These are phyloP conservation scores for Chrysaora quinquecirrha DNA, from an alignment of 30 jellyfish, hydroid and myxozoan species.

Conservation along the genomic window DNA sequence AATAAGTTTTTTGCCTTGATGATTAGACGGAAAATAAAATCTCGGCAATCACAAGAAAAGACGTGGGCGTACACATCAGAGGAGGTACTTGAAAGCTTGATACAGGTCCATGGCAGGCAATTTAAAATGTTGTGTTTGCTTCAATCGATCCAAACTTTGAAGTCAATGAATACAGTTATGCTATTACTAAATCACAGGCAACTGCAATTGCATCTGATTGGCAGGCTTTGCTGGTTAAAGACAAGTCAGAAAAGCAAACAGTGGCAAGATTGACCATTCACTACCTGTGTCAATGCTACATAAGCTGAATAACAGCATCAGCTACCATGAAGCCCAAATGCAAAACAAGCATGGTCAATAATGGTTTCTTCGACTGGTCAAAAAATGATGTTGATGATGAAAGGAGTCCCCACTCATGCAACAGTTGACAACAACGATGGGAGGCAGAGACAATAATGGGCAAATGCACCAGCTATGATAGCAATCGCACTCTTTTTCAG, in stretches of 20 bases:
- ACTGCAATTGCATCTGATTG: not conserved
- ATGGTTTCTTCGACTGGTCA: not conserved
- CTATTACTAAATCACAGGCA: not conserved
- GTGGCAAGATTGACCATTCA: not conserved
- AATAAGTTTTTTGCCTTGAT: not conserved
- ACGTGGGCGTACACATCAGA: not conserved
- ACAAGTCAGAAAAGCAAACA: not conserved
- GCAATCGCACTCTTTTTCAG: not conserved
- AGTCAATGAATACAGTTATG: not conserved
- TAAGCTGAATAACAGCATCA: not conserved
- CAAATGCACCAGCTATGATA: not conserved
- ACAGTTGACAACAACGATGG: not conserved
- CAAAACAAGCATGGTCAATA: not conserved
- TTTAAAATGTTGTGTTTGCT: not conserved
- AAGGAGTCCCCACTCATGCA: not conserved
- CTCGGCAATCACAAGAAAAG: not conserved
- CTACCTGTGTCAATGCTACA: not conserved
- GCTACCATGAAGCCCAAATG: not conserved
- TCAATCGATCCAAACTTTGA: not conserved
- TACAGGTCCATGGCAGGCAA: not conserved
- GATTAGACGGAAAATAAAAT: not conserved
- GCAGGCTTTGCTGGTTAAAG: not conserved
- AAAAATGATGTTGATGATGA: not conserved
- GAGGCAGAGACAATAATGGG: not conserved
- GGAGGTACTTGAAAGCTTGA: not conserved